phyloP scores from a whole-genome alignment of 2,113 vertebrate genomes.

The Ammodytes dubius region DNA sequence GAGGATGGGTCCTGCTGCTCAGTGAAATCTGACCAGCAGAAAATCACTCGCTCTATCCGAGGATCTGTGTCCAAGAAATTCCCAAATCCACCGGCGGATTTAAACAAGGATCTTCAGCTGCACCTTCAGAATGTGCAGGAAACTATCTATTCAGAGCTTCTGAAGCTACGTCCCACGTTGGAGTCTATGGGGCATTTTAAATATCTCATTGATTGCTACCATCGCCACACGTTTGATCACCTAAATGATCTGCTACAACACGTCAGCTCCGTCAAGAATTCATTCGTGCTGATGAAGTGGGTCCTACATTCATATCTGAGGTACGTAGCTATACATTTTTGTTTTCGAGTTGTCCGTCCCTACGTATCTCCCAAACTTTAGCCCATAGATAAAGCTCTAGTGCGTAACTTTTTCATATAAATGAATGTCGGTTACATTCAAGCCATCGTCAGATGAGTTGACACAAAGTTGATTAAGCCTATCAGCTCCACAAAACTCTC shows the following conservation, averaged over 20 bases:
- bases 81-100: slow-evolving; percentile 33
- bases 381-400: no score
- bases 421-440: no score
- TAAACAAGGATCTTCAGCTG: not conserved
- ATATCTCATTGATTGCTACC: slow-evolving; percentile 38
- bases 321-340: no score
- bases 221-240: slow-evolving; percentile 4
- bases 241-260: slow-evolving; percentile 55
- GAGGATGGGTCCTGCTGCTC: not conserved
- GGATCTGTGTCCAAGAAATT: slow-evolving; percentile 40
- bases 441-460: no score
- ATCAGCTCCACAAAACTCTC: no score
- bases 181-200: not conserved
- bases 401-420: no score
- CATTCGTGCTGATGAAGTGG: slow-evolving; percentile 62
- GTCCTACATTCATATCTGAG: slow-evolving; percentile 50
- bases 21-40: no score
- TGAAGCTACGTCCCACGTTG: slow-evolving; percentile 17
- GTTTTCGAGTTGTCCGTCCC: no score
- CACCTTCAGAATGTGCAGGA: slow-evolving; percentile 29
- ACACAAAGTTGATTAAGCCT: no score
- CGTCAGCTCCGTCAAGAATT: slow-evolving; percentile 1
- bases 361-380: no score
- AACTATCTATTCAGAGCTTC: not conserved
- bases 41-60: slow-evolving; percentile 12